Percentiles rank a stretch among this genome's conserved stretches.
Conservation (phyloP, 2,888 invertebrate genomes). For the Watsonalla cultraria region DNA sequence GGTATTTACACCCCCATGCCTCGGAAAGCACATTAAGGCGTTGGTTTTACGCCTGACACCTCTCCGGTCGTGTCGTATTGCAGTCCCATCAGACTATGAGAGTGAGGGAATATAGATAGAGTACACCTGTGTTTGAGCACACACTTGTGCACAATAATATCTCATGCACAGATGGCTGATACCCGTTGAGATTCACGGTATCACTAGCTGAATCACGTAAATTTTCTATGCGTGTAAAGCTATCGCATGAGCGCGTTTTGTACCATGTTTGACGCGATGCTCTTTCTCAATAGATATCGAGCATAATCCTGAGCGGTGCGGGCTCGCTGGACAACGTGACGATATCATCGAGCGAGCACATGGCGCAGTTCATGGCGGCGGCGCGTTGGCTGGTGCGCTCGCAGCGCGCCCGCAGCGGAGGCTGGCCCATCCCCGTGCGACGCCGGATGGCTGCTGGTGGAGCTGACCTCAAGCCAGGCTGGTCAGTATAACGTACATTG, state of each 20-base stretch:
- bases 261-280: no score
- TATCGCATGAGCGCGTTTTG: no score
- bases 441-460: slow-evolving; percentile 86
- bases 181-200: no score
- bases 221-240: neutral
- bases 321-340: slow-evolving; percentile 89
- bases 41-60: no score
- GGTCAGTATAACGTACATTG: slow-evolving; percentile 67
- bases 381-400: slow-evolving; percentile 94
- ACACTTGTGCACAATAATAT: no score
- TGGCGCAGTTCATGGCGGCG: slow-evolving; percentile 93
- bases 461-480: slow-evolving; percentile 89
- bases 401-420: slow-evolving; percentile 91
- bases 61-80: no score
- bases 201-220: neutral
- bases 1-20: no score
- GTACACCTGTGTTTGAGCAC: no score
- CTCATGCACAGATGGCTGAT: no score
- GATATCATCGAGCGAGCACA: slow-evolving; percentile 89
- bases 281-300: slow-evolving; percentile 66
- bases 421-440: slow-evolving; percentile 94
- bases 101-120: no score
- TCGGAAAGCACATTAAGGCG: no score
- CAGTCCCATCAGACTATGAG: no score
- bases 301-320: slow-evolving; percentile 83